Base-by-base conservation (phyloP, 2,888 invertebrate genomes). In the Belgica antarctica region DNA sequence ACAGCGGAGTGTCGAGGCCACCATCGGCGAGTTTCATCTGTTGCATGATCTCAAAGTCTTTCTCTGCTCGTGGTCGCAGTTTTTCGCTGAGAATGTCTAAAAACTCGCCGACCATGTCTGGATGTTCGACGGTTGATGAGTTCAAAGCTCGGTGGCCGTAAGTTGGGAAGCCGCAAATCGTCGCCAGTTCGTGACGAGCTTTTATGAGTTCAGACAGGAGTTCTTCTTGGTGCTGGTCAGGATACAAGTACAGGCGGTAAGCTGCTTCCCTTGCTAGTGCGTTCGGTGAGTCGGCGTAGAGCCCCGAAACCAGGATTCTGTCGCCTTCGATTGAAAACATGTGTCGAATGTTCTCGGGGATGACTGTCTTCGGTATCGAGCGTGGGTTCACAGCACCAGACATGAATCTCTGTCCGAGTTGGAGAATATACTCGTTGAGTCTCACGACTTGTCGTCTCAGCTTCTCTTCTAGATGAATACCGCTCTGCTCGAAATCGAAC, bases 401-500 rank as follows among this genome's bases (percentile, higher is more conserved):
- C 84, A 92, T 90, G 75, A 94, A 94, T 75, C 86, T 83, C 78
- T 94, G 94, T 0, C 94, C 94, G 1, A 89, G 82, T 78, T 88
- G 88, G 28, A 96, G 82, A 72, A 96, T 94, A 65, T 85, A 82
- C 77, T 96, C 91, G 77, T 96, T 97, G 22, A 97, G 82, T 0
- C 86, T 83, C 0, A 97, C 96, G 61, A 97, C 96, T n/a, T 77
- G 78, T 63, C 78, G 73, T 24, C 94, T 82, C 52, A 89, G 85
- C 0, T 82, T 80, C 72, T 93, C 90, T 7, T 88, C 85, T 71
- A 99, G 82, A 78, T 99, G 97, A 72, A 99, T 98, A 1, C 98
- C 99, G 77, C 94, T 92, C 78, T 96, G 96, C 77, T 99, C 96
- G 80, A 99, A 99, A 80, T 99, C 98, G 77, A 95, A 94, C 4